These are phyloP conservation scores for Nephila pilipes DNA, from an alignment of 1,140 invertebrate genomes.

Conservation along the genomic window DNA sequence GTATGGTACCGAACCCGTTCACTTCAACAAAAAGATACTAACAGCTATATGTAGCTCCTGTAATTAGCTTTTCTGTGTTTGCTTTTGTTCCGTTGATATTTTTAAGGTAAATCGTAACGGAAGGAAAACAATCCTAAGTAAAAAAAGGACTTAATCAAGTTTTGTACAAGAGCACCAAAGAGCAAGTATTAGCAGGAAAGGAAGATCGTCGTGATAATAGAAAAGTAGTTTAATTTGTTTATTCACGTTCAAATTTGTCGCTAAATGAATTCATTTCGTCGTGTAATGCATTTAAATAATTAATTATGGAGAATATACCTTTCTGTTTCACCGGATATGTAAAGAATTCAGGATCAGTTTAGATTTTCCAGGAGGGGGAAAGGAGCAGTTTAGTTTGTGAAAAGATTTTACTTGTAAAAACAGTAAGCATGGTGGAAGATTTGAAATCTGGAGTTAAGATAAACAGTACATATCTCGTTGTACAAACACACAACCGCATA, in stretches of 20 bases:
- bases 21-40: conserved; percentile 27
- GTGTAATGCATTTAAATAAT: conserved; percentile 40
- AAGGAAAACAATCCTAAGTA: not conserved
- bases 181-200: not conserved
- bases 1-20: not conserved
- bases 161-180: conserved; percentile 15
- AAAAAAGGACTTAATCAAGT: conserved; percentile 3
- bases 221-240: not conserved
- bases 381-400: not conserved
- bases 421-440: not conserved
- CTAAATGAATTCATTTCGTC: not conserved
- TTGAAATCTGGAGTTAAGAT: not conserved
- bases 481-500: conserved; percentile 20
- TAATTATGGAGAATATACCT: not conserved
- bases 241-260: conserved; percentile 38
- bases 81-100: conserved; percentile 24
- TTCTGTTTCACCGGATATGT: conserved; percentile 5
- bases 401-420: not conserved
- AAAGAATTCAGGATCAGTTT: not conserved
- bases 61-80: conserved; percentile 60
- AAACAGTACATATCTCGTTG: not conserved
- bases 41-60: not conserved
- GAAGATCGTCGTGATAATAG: not conserved
- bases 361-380: not conserved
- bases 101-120: conserved; percentile 13